Evolutionary conservation across 2,888 invertebrate species (phyloP), one percentile per base, ranked within the genome.

Genomic region (Rhorus exstirpatorius): DNA sequence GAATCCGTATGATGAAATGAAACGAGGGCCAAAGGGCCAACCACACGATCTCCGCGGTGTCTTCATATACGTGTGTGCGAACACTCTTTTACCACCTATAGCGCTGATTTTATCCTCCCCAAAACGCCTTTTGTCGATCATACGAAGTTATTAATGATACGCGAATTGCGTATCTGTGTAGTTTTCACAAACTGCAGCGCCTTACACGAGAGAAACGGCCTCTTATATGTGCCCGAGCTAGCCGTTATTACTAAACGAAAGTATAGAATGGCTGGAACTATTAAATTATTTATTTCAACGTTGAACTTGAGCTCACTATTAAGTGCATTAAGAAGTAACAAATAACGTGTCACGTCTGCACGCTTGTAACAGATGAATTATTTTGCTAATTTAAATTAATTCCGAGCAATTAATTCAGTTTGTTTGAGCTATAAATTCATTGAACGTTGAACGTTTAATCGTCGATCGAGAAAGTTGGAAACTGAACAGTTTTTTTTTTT

Each of bases 51-150:
- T 61, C 68, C 76, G 49, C 31, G 24, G 84, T 84, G 85, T 84
- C 83, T 83, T 81, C 82, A 38, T 79, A 60, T 49, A 12, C 72
- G 46, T 46, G 71, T n/a, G n/a, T n/a, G n/a, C n/a, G n/a, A n/a
- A n/a, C 19, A 72, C 63, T 44, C 76, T 81, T 51, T 77, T 81
- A 81, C 88, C 87, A 87, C 89, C 88, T 87, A 89, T 80, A 82
- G 85, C 31, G 78, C 76, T 84, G 86, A 87, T n/a, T 88, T 85
- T 84, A 85, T 85, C 78, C 68, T 55, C 31, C 65, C 63, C 60
- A 44, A 60, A 72, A 49, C 63, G 55, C 60, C 77, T 68, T 80
- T 81, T 75, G 74, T 74, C 68, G 60, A 71, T 68, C 51, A 79
- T 83, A 31, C 77, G 81, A 81, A 51, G 79, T 84, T 84, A 81